Evolutionary conservation across 2,113 vertebrate species (phyloP), one percentile per base, ranked within the genome.

Genomic region (Dasyprocta punctata): DNA sequence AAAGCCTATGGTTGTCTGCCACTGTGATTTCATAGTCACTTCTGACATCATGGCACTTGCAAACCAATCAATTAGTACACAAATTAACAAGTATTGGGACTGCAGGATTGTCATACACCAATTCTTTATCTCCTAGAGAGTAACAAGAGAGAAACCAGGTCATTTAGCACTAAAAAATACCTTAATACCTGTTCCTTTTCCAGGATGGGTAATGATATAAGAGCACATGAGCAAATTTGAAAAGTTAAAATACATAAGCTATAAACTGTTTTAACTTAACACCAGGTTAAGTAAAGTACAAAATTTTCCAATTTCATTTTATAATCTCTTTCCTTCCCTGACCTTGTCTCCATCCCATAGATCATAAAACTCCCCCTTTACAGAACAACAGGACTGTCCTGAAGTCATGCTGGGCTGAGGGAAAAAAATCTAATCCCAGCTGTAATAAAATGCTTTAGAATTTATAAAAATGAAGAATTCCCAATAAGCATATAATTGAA

Each of bases 391-490:
- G 26, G 87, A 86, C 38, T 83, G 17, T 91, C 60, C 60, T 54
- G 30, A 86, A 93, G 38, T 82, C 92, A 78, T 13, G 65, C 86
- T 94, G 90, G 60, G 80, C 14, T 83, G 49, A 85, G 16, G 13
- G n/a, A 41, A 86, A 95, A 88, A 54, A 89, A 47, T 47, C 0
- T 84, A 94, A 85, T 56, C 82, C 44, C 94, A 91, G 11, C 0
- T 97, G 61, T 93, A 97, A 90, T 69, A 93, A 93, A 98, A 94
- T 77, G 58, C 89, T 77, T 90, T 47, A 93, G 87, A 96, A 97
- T 97, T 84, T 97, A 94, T 95, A 95, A 96, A 86, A 97, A 93
- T 84, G 96, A 93, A 89, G 92, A 98, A 86, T 93, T 93, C 86
- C 96, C 83, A 47, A 86, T 22, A 69, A 89, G n/a, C 54, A 97